Base-by-base conservation (phyloP, 1,140 invertebrate genomes). In the Brachionus angularis region DNA sequence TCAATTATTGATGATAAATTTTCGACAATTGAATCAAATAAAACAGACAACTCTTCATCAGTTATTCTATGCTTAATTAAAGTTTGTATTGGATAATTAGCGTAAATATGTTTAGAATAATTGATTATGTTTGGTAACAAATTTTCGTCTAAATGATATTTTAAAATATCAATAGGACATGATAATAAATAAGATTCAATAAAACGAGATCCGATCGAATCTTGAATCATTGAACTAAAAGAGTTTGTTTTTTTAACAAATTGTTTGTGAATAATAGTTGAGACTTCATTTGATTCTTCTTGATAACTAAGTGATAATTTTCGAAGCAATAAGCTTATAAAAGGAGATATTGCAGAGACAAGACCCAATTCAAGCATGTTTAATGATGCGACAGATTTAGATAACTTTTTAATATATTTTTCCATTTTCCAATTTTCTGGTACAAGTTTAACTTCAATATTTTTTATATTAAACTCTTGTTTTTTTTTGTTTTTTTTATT, bases 401-500 rank as follows among this genome's bases (percentile, higher is more conserved):
- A 46, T 27, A 67, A 50, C 47, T 67, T 67, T 67, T 67, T 67
- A 1, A 67, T 33, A 47, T 67, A 67, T 3, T 23, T 18, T 0
- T 25, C 31, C 5, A 67, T 5, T 21, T 50, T 50, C 62, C 62
- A 67, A 47, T 67, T 21, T 14, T 47, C 16, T 14, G 62, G 62
- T 18, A 67, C 42, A 25, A 34, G 18, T 67, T 47, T 46, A 29
- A 50, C 42, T 47, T 16, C 21, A 31, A 67, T 29, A 47, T 67
- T 47, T 67, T 67, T 67, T 5, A 67, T 67, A n/a, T 18, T 47
- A 67, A 67, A 67, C 16, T 67, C 62, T 67, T 67, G 42, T 23
- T 47, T 50, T 46, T 21, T 52, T 5, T 52, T 27, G 3, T 47
- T 50, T 18, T 16, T 1, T 14, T 67, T 67, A 16, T 67, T 67